Conservation (phyloP, 1,140 invertebrate genomes). For the Bombyx mandarina region DNA sequence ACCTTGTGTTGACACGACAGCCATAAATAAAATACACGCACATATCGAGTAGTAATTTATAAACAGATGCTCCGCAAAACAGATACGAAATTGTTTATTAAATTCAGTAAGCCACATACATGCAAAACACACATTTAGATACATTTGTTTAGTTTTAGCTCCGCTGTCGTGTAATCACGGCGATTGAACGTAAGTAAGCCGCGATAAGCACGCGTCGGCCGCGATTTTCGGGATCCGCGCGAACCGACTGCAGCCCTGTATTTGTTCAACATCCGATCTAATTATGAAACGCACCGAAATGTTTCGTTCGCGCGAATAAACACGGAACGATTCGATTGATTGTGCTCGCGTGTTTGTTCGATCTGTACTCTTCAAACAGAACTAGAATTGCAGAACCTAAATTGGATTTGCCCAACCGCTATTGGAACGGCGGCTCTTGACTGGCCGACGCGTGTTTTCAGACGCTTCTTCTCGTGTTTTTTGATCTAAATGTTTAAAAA, state of each 20-base stretch:
- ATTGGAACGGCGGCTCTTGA: too few species aligned
- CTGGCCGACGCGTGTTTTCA: neutral
- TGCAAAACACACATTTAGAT: too few species aligned
- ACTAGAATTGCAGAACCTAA: too few species aligned
- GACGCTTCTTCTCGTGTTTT: neutral
- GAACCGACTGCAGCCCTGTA: slow-evolving; percentile 17
- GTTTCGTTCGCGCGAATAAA: slow-evolving; percentile 10
- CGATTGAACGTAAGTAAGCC: slow-evolving; percentile 15
- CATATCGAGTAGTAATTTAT: too few species aligned
- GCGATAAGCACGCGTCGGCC: slow-evolving; percentile 12
- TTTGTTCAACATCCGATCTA: slow-evolving; percentile 13
- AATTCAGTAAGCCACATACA: too few species aligned
- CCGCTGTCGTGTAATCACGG: slow-evolving; percentile 27
- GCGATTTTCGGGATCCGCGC: neutral
- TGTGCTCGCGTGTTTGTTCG: slow-evolving; percentile 15
- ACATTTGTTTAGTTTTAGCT: neutral
- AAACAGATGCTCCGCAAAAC: too few species aligned
- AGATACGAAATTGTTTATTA: too few species aligned
- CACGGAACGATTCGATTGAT: slow-evolving; percentile 10
- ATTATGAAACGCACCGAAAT: slow-evolving; percentile 4
- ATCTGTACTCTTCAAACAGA: slow-evolving; percentile 8
- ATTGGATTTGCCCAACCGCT: too few species aligned
- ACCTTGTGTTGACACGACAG: slow-evolving; percentile 23
- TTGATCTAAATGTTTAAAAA: slow-evolving; percentile 20
- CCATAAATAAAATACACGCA: neutral